Evolutionary conservation across 2,888 invertebrate genomes (phyloP).

Genomic region (Pollenia griseotomentosa): DNA sequence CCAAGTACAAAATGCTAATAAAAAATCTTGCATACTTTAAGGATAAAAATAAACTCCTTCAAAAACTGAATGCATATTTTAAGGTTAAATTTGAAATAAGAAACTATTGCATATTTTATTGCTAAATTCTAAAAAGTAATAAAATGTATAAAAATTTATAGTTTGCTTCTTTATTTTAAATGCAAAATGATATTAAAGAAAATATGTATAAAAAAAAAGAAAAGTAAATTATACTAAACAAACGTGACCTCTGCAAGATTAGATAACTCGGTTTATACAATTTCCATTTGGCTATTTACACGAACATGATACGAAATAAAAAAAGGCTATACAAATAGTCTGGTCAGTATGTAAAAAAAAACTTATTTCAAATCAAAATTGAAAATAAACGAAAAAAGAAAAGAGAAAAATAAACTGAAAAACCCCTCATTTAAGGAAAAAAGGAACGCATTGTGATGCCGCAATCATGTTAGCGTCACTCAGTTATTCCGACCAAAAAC

Average conservation of each 20-base stretch:
- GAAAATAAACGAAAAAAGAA: conserved; percentile 57
- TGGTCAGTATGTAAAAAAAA: conserved; percentile 51
- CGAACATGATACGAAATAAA: conserved; percentile 17
- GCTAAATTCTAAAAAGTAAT: neutral
- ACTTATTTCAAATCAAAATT: conserved; percentile 50
- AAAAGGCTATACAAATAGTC: conserved; percentile 21
- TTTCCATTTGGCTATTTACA: conserved; percentile 41
- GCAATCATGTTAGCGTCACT: conserved; percentile 61
- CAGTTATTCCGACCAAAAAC: conserved; percentile 22
- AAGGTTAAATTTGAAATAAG: neutral
- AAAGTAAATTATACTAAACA: conserved; percentile 52
- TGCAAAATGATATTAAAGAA: conserved; percentile 3
- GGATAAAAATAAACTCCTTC: conserved; percentile 18
- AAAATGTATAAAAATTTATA: neutral
- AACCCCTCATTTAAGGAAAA: neutral
- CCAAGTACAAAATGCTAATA: conserved; percentile 14
- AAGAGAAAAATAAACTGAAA: conserved; percentile 9
- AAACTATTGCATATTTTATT: conserved; percentile 20
- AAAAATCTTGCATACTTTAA: conserved; percentile 34
- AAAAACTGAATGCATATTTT: conserved; percentile 48
- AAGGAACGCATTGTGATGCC: conserved; percentile 41
- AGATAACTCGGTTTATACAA: conserved; percentile 54
- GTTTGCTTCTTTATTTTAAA: neutral
- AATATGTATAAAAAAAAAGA: conserved; percentile 5
- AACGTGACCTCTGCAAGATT: conserved; percentile 68